Evolutionary conservation across 2,888 invertebrate species (phyloP), one percentile per base, ranked within the genome.

Genomic region (Megalurothrips usitatus): DNA sequence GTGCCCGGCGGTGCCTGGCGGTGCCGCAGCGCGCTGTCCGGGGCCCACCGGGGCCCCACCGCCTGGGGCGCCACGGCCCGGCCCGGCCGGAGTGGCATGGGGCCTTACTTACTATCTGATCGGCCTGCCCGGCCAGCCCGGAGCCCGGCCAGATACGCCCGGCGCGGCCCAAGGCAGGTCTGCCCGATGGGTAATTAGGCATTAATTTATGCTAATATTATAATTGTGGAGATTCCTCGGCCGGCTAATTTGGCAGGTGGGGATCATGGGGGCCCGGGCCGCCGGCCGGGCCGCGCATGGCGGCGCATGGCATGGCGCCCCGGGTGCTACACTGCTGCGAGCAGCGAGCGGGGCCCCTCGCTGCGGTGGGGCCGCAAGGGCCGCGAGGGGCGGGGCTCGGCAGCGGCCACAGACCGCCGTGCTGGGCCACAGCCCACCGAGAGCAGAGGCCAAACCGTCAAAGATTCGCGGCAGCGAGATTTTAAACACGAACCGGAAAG

Each of bases 171-270:
- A 43, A 43, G 34, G 58, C 58, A 58, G 58, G 34, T n/a, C n/a
- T n/a, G n/a, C 34, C 34, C 34, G 34, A 43, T 43, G 34, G 34
- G 58, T 26, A 75, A 75, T 75, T 75, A 75, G 68, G 68, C 68
- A 75, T 75, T 75, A 75, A 75, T 75, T 75, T 75, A 75, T 75
- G 68, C 68, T 75, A 75, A 75, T 75, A 75, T 75, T 75, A 75
- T 75, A 75, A 75, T 75, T 75, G 68, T 75, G 68, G 68, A 75
- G 68, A 58, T 58, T 58, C 58, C 58, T 19, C n/a, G 68, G 68
- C 4, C 68, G 68, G 68, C 68, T 75, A 75, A 75, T 75, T 75
- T 75, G 68, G 68, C 68, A 75, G 68, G 68, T 75, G 68, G 68
- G 26, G 68, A 75, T 75, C 68, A 75, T 75, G 68, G 68, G 23